Evolutionary conservation across 2,888 invertebrate genomes (phyloP).

Genomic region (Hemicrepidius hirtus): DNA sequence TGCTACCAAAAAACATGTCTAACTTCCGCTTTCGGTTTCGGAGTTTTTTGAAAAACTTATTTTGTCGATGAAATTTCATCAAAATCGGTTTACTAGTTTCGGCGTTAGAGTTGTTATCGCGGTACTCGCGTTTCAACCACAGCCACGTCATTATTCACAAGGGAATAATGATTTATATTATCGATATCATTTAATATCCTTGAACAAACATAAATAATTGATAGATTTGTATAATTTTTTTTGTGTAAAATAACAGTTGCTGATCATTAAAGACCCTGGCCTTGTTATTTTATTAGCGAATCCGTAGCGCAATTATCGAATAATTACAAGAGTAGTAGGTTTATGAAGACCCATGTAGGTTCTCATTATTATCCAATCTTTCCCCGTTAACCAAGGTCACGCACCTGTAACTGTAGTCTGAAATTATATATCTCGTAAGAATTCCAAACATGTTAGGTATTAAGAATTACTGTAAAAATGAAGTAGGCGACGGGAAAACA

Average conservation of each 20-base stretch:
- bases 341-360: constrained; percentile 19
- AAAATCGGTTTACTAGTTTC: too few relatives aligned
- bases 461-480: constrained; percentile 25
- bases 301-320: not conserved
- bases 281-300: not conserved
- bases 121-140: too few relatives aligned
- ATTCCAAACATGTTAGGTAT: constrained; percentile 17
- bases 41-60: too few relatives aligned
- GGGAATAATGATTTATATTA: too few relatives aligned
- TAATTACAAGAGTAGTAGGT: constrained; percentile 19
- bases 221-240: too few relatives aligned
- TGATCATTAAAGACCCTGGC: not conserved
- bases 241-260: not conserved
- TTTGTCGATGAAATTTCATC: too few relatives aligned
- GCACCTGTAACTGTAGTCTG: constrained; percentile 45
- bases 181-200: too few relatives aligned
- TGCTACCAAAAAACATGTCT: too few relatives aligned
- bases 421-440: constrained; percentile 21
- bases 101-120: too few relatives aligned
- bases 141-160: too few relatives aligned
- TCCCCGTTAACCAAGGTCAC: constrained; percentile 48
- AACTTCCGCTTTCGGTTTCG: too few relatives aligned
- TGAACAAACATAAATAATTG: too few relatives aligned
- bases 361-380: constrained; percentile 42
- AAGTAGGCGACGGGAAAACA: not conserved